A percentile compares a stretch with the other conserved stretches of the same genome.
These are phyloP conservation scores for Bryconaethiops microstoma DNA, from an alignment of 2,797 vertebrate species.

Conservation along the genomic window DNA sequence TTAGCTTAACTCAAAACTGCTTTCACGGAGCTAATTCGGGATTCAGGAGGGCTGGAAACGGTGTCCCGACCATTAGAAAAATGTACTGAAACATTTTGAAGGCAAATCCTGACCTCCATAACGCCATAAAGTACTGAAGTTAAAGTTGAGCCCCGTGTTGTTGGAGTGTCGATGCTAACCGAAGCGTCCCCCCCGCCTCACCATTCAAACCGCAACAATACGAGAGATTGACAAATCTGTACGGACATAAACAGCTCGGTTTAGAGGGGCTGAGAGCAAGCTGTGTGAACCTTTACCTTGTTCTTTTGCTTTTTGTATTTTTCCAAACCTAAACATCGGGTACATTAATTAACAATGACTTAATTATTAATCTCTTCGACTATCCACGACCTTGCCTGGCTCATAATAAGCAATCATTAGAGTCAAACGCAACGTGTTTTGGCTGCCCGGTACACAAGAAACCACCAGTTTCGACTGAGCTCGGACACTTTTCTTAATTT, in stretches of 20 bases:
- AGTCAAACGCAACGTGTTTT: not conserved
- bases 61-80: not conserved
- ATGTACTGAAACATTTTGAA: no score
- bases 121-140: not conserved
- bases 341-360: not conserved
- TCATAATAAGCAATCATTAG: conserved; percentile 11
- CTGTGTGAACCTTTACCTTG: no score
- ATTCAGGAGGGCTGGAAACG: not conserved
- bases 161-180: not conserved
- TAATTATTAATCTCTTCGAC: not conserved
- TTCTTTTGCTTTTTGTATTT: not conserved
- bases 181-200: not conserved
- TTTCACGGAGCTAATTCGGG: not conserved
- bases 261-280: no score
- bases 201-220: not conserved
- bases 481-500: not conserved
- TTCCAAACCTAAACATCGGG: no score
- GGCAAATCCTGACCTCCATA: not conserved
- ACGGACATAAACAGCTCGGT: not conserved
- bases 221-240: conserved; percentile 9
- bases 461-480: not conserved
- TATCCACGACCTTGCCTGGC: not conserved
- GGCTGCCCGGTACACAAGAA: not conserved
- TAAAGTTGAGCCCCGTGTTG: not conserved
- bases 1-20: not conserved